Conservation (phyloP, 2,113 vertebrate genomes). For the Propithecus coquereli region DNA sequence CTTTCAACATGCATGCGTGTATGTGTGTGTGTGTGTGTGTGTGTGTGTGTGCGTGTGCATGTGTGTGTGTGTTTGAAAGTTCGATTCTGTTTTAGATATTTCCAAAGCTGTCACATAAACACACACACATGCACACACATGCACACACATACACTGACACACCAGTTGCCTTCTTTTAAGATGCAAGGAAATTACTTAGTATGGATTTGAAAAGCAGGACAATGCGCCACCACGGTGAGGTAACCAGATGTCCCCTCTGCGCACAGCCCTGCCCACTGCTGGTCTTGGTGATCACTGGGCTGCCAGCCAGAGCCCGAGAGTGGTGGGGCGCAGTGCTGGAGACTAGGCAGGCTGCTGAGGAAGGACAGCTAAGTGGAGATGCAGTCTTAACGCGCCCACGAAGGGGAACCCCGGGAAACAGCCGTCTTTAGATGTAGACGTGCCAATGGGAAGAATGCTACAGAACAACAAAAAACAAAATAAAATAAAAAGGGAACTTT, state of each 20-base stretch:
- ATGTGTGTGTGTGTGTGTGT: neutral
- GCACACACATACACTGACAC: neutral
- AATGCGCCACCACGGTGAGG: neutral
- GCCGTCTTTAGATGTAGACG: neutral
- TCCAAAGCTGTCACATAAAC: neutral
- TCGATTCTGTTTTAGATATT: neutral
- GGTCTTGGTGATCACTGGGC: neutral
- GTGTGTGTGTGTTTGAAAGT: neutral
- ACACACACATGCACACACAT: too few species aligned
- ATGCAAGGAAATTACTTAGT: neutral
- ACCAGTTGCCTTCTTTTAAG: neutral
- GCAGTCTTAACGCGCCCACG: fast-evolving
- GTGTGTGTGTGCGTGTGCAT: neutral
- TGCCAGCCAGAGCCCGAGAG: neutral
- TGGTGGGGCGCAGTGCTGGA: neutral
- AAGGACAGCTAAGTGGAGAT: fast-evolving
- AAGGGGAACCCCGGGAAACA: fast-evolving
- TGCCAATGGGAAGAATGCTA: neutral
- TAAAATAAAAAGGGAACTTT: neutral
- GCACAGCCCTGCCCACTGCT: neutral
- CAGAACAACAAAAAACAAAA: neutral
- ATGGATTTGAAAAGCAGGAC: neutral
- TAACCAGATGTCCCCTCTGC: neutral
- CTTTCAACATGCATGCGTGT: neutral
- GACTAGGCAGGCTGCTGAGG: neutral